Percentiles rank a stretch among this genome's conserved stretches.
Conservation (phyloP, 2,113 vertebrate genomes). For the Saimiri boliviensis region DNA sequence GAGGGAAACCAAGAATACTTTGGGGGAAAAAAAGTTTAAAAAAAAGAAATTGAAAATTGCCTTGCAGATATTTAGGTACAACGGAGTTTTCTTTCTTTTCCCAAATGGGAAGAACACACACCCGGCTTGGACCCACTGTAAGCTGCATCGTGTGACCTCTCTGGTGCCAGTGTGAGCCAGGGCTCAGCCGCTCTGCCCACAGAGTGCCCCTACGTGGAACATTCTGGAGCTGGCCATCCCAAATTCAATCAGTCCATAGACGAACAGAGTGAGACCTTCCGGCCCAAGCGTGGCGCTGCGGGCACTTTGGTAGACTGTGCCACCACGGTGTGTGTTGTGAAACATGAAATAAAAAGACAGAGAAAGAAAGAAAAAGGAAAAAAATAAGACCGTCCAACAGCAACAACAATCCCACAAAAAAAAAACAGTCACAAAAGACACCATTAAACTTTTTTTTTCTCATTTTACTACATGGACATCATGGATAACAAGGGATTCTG, state of each 20-base stretch:
- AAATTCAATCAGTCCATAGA: slow-evolving; percentile 10
- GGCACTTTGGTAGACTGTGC: slow-evolving; percentile 73
- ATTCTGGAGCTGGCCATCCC: slow-evolving; percentile 33
- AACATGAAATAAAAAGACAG: slow-evolving; percentile 18
- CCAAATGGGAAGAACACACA: background rate
- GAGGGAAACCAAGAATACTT: slow-evolving; percentile 77
- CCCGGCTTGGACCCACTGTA: slow-evolving; percentile 48
- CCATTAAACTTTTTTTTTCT: slow-evolving; percentile 47
- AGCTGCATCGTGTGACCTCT: slow-evolving; percentile 1
- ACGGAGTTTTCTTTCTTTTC: slow-evolving; percentile 77
- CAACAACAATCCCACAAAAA: slow-evolving; percentile 52
- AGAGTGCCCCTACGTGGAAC: slow-evolving; percentile 35
- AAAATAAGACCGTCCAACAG: slow-evolving; percentile 45
- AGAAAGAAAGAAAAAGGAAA: slow-evolving; percentile 57
- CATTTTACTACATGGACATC: slow-evolving; percentile 80
- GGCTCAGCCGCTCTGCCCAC: background rate
- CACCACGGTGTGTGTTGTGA: slow-evolving; percentile 66
- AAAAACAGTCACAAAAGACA: slow-evolving; percentile 70
- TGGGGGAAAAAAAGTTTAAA: slow-evolving; percentile 21
- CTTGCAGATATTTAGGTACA: slow-evolving; percentile 77
- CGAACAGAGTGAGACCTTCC: background rate
- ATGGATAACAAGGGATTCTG: slow-evolving; percentile 84
- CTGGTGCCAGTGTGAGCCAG: slow-evolving; percentile 16
- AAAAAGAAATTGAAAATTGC: slow-evolving; percentile 75
- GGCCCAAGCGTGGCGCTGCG: background rate